A percentile compares a stretch with the other conserved stretches of the same genome.
Evolutionary conservation across 2,797 vertebrate genomes (phyloP).

Genomic region (Craterocephalus amniculus): DNA sequence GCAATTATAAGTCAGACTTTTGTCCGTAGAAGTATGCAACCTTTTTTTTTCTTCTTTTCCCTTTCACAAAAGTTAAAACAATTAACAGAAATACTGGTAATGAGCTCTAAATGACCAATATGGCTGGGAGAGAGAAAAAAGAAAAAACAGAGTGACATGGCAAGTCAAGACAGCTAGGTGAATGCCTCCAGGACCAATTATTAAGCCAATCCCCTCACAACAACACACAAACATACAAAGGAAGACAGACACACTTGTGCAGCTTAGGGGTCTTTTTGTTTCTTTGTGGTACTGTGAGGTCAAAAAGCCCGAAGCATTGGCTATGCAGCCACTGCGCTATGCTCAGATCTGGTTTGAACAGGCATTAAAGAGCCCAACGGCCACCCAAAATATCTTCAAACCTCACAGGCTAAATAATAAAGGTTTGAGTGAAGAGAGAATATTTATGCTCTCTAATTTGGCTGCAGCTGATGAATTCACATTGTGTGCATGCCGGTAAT

Average conservation of each 20-base stretch:
- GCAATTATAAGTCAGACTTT: slow-evolving; percentile 65
- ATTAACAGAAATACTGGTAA: slow-evolving; percentile 56
- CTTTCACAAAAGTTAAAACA: slow-evolving; percentile 47
- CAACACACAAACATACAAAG: slow-evolving; percentile 31
- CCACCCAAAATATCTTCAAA: slow-evolving; percentile 61
- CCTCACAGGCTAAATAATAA: slow-evolving; percentile 37
- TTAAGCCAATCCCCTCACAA: slow-evolving; percentile 45
- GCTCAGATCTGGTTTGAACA: slow-evolving; percentile 58
- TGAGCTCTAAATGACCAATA: slow-evolving; percentile 58
- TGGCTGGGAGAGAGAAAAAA: slow-evolving; percentile 26
- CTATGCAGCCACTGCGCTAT: slow-evolving; percentile 44
- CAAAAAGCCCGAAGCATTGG: slow-evolving; percentile 40
- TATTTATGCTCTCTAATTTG: slow-evolving; percentile 59
- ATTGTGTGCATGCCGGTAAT: slow-evolving; percentile 44
- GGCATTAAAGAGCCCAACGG: slow-evolving; percentile 59
- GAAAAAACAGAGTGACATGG: slow-evolving; percentile 32
- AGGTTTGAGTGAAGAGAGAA: slow-evolving; percentile 39
- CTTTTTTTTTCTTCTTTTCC: neutral
- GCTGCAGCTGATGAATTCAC: slow-evolving; percentile 44
- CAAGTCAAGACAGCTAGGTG: slow-evolving; percentile 55
- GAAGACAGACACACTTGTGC: slow-evolving; percentile 23
- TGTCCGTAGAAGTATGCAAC: slow-evolving; percentile 43
- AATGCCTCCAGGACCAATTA: slow-evolving; percentile 75
- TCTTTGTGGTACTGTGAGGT: slow-evolving; percentile 48
- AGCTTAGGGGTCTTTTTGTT: slow-evolving; percentile 31